Base-by-base conservation (phyloP, 2,888 invertebrate species). In the Idaea aversata region DNA sequence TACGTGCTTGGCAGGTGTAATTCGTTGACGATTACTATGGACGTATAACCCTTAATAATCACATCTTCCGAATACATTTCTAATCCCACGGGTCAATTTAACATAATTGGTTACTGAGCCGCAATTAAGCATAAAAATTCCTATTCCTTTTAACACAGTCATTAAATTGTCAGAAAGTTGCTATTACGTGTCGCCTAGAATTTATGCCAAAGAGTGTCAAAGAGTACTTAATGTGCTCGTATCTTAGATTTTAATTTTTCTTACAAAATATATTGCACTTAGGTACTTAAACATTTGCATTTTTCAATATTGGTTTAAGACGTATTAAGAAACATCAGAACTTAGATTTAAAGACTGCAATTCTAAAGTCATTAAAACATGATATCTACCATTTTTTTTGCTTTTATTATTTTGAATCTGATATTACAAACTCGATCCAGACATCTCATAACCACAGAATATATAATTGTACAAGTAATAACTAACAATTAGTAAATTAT, bases 81-180 rank as follows among this genome's bases (percentile, higher is more conserved):
- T 47, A 47, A 47, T 47, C 47, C 47, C 47, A 47, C 47, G 47
- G 47, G 47, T 47, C 47, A 47, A 47, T 47, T 47, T 47, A 47
- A 47, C 13, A 47, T 47, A 47, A 47, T 47, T 47, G 47, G 47
- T 47, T 47, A 47, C 47, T 13, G 6, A 10, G 47, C 47, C 47
- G 47, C 47, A 47, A 47, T 47, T 47, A 47, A 47, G 47, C 47
- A 47, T 38, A 38, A 38, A 47, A 47, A 25, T 25, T 25, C 47
- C 10, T 47, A 47, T 47, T 47, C 47, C 47, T 47, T 47, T 47
- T 47, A 47, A 47, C 47, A 47, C 47, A 47, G 47, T 47, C 47
- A 47, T 47, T 47, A 47, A 47, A 47, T 7, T 47, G 47, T 47
- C 47, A 47, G 47, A 47, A 47, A 13, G 47, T 47, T 47, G 47